phyloP scores from a whole-genome alignment of 2,113 vertebrate genomes.

The Acrocephalus kingi region DNA sequence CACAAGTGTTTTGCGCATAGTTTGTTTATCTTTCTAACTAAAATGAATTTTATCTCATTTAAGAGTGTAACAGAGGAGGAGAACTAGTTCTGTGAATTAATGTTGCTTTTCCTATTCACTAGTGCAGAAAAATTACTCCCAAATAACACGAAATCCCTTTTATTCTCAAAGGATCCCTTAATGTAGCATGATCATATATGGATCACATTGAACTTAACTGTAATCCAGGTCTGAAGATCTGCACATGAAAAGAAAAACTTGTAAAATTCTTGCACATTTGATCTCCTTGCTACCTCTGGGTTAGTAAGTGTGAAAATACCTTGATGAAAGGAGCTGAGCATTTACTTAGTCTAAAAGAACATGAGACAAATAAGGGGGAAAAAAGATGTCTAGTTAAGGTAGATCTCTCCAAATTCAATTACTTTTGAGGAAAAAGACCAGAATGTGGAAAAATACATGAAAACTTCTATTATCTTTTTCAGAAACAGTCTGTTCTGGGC shows the following conservation, averaged over 20 bases:
- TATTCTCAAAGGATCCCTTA: background rate
- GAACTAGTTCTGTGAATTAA: background rate
- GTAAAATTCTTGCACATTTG: background rate
- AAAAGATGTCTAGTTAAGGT: background rate
- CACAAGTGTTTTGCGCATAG: background rate
- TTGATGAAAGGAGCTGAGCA: background rate
- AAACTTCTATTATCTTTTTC: background rate
- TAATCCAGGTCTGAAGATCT: background rate
- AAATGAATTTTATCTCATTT: background rate
- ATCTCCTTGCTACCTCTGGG: background rate
- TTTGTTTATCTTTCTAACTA: background rate
- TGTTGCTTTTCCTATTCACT: background rate
- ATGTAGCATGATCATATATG: background rate
- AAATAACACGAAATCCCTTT: background rate
- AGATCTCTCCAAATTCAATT: background rate
- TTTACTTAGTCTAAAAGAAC: background rate
- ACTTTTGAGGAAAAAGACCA: background rate
- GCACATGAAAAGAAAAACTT: background rate
- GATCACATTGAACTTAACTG: background rate
- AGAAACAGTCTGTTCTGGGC: background rate
- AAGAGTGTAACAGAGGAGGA: background rate
- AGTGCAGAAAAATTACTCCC: background rate
- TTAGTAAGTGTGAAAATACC: background rate
- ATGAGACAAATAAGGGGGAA: accelerated
- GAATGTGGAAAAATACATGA: background rate